phyloP scores from a whole-genome alignment of 2,797 vertebrate species.

The Anisognathus igniventris region DNA sequence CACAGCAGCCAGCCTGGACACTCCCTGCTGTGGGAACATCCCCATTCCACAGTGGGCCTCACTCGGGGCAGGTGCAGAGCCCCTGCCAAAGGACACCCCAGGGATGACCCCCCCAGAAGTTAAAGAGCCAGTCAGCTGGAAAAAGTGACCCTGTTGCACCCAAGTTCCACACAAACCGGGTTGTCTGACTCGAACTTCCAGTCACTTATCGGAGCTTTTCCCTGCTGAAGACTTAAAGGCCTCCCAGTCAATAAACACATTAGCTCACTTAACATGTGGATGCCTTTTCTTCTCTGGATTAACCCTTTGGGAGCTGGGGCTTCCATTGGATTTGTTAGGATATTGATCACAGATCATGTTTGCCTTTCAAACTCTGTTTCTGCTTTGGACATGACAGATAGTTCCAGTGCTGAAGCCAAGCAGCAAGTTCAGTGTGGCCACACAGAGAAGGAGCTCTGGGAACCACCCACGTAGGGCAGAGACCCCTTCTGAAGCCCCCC shows the following conservation, averaged over 20 bases:
- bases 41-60: background rate
- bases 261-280: constrained; percentile 76
- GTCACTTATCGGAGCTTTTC: constrained; percentile 56
- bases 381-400: constrained; percentile 69
- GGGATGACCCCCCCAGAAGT: background rate
- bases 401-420: constrained; percentile 62
- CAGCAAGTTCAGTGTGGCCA: constrained; percentile 53
- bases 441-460: constrained; percentile 13
- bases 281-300: constrained; percentile 80
- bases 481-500: background rate
- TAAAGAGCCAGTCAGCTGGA: background rate
- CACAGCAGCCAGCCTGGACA: background rate
- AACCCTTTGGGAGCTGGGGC: constrained; percentile 79
- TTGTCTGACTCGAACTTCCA: constrained; percentile 2
- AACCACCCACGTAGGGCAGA: background rate
- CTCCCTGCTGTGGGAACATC: background rate
- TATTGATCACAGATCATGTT: constrained; percentile 80
- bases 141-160: background rate
- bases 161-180: background rate
- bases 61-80: rapidly evolving
- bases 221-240: constrained; percentile 71
- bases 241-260: constrained; percentile 78
- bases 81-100: background rate
- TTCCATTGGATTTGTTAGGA: constrained; percentile 82
- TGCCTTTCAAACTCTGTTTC: constrained; percentile 73